Evolutionary conservation across 2,888 invertebrate genomes (phyloP), one percentile per base, ranked within the genome.

Genomic region (Caenorhabditis sp.): DNA sequence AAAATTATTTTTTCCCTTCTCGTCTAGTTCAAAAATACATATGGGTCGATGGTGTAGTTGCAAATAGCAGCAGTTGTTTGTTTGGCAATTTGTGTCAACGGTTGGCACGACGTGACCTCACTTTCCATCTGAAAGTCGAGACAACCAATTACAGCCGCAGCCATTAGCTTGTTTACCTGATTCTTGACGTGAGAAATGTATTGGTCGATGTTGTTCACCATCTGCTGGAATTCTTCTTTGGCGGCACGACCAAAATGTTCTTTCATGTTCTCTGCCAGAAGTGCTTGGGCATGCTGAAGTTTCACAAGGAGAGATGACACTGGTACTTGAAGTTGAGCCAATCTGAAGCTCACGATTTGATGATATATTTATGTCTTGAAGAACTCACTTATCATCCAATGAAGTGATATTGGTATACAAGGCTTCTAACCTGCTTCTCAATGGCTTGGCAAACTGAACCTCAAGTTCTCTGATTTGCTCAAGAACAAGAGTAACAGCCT

Each of bases 21-120:
- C 41, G 35, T 54, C 22, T 1, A 22, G n/a, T n/a, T 47, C 3
- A n/a, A 47, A 19, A 6, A 73, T 49, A 90, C 90, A 58, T 91
- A 82, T 59, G 91, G 90, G 70, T 91, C 89, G 38, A 91, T 64
- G 4, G 89, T 88, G 64, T 90, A 85, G 14, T 85, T 81, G 64
- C 91, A 91, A 16, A 91, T 59, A 0, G 91, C 91, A 8, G 87
- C 84, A 24, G 89, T 84, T 31, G 89, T 85, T 61, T 88, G 75
- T 19, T 59, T 61, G 44, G 85, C 86, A 64, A 90, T 90, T 54
- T 89, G 77, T 14, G 79, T 58, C 58, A 91, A 75, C n/a, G 91
- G 91, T 49, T 69, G 85, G 75, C 91, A 91, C 35, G 90, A 90
- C 54, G 89, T 88, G 47, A 91, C 86, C 54, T 90, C 90, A 24